Evolutionary conservation across 2,797 vertebrate species (phyloP).

Genomic region (Cryptoblepharus egeriae): DNA sequence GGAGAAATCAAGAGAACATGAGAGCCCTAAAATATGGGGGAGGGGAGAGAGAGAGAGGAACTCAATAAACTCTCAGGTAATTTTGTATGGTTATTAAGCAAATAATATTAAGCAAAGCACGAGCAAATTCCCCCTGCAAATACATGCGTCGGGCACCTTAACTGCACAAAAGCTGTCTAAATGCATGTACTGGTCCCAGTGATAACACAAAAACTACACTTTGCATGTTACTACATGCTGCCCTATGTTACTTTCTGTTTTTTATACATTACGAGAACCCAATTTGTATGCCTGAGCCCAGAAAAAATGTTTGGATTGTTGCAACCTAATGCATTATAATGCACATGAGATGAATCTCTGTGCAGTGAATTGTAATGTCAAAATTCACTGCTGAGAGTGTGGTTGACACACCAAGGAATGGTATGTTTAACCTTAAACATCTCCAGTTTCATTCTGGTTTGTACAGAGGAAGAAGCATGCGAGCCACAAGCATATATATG

Average conservation of each 20-base stretch:
- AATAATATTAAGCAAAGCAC: background rate
- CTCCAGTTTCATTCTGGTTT: background rate
- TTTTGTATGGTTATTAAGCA: background rate
- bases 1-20: slow-evolving; percentile 45
- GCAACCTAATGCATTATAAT: background rate
- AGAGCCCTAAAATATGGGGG: slow-evolving; percentile 19
- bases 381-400: background rate
- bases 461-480: background rate
- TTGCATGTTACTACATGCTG: background rate
- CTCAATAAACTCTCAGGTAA: background rate
- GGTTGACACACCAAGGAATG: background rate
- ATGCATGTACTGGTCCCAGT: background rate
- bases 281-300: background rate
- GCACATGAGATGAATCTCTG: background rate
- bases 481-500: background rate
- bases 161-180: background rate
- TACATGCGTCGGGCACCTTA: background rate
- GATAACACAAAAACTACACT: background rate
- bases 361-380: background rate
- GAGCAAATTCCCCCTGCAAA: background rate
- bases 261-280: background rate
- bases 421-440: background rate
- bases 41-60: background rate
- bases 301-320: background rate
- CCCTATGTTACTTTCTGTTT: background rate